phyloP scores from a whole-genome alignment of 2,888 invertebrate species.

The Apotomis turbidana region DNA sequence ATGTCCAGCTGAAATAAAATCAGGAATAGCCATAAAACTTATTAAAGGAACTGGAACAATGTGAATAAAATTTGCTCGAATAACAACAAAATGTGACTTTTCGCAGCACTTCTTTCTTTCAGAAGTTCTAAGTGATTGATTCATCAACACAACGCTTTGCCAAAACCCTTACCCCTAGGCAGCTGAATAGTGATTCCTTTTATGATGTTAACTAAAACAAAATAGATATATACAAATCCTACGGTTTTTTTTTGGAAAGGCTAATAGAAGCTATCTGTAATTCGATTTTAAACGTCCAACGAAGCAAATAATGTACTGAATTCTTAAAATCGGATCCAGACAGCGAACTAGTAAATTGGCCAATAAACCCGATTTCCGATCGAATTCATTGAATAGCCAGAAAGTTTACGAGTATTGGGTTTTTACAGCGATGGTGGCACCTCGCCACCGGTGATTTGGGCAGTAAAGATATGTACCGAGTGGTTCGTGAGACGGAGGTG shows the following conservation, averaged over 20 bases:
- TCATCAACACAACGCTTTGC: background rate
- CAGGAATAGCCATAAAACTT: background rate
- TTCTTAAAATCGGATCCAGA: slow-evolving; percentile 10
- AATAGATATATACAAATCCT: no score
- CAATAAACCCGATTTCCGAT: slow-evolving; percentile 32
- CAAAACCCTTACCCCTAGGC: no score
- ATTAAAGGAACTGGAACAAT: no score
- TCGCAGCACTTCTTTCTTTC: no score
- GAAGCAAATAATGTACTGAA: slow-evolving; percentile 7
- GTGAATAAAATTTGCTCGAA: no score
- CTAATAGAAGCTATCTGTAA: background rate
- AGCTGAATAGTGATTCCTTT: no score
- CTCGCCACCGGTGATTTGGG: slow-evolving; percentile 22
- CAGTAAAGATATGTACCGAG: slow-evolving; percentile 32
- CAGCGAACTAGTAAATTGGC: slow-evolving; percentile 14
- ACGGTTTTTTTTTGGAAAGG: no score
- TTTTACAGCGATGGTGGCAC: slow-evolving; percentile 28
- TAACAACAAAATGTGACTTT: no score
- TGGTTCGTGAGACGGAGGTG: slow-evolving; percentile 23
- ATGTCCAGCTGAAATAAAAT: slow-evolving; percentile 10
- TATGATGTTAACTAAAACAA: no score
- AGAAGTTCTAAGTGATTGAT: background rate
- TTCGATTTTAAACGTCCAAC: slow-evolving; percentile 1
- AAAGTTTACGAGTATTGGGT: slow-evolving; percentile 32
- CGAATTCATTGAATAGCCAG: slow-evolving; percentile 33